Conservation (phyloP, 2,888 invertebrate species). For the Peribatodes rhomboidaria region DNA sequence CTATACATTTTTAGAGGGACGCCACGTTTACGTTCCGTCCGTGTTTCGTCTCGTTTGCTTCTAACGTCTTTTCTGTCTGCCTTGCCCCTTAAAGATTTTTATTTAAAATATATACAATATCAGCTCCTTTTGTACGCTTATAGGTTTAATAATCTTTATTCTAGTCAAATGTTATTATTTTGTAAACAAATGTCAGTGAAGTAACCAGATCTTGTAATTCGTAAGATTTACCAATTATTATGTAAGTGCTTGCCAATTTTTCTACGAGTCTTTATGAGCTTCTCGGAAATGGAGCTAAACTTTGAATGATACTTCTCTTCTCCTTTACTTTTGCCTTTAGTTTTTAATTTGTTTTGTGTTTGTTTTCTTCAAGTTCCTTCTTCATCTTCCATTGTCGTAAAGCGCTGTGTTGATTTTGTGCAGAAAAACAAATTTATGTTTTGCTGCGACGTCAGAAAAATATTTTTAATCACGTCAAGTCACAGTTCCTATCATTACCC, state of each 20-base stretch:
- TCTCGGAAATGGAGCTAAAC: constrained; percentile 29
- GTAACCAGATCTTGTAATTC: constrained; percentile 81
- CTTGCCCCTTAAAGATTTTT: constrained; percentile 41
- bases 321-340: constrained; percentile 46
- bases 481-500: constrained; percentile 17
- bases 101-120: constrained; percentile 45
- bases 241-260: constrained; percentile 83
- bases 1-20: too few species aligned
- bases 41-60: too few species aligned
- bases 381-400: constrained; percentile 62
- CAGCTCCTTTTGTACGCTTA: constrained; percentile 50
- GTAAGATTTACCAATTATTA: constrained; percentile 79
- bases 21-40: too few species aligned
- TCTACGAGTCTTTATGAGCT: constrained; percentile 48
- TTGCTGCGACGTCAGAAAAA: constrained; percentile 61
- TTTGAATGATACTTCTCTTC: constrained; percentile 34
- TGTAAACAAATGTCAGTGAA: constrained; percentile 82
- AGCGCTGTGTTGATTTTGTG: constrained; percentile 62
- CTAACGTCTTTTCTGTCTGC: too few species aligned
- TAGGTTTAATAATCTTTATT: constrained; percentile 70
- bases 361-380: constrained; percentile 61
- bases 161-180: constrained; percentile 68
- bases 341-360: constrained; percentile 52
- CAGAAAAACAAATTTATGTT: constrained; percentile 77
- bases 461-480: constrained; percentile 45